Evolutionary conservation across 2,797 vertebrate genomes (phyloP), one percentile per base, ranked within the genome.

Genomic region (Anguilla pacifica): DNA sequence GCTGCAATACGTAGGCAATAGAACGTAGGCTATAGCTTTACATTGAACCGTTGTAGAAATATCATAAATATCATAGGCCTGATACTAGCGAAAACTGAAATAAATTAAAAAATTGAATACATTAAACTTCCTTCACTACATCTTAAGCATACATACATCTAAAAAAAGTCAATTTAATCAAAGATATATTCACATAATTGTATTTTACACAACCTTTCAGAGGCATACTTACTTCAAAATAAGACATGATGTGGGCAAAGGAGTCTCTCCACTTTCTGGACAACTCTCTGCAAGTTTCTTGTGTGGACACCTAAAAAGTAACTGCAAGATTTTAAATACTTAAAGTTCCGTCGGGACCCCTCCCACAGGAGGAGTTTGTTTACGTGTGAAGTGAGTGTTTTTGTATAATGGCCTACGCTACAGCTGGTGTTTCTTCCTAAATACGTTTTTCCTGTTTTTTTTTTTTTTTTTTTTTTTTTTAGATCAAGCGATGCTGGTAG

Each of bases 181-280:
- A 13, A 59, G 25, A 70, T 22, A 43, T 79, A 25, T 43, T 79
- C 6, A 43, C 74, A 46, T 13, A 22, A 7, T 46, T 79, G 2
- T 13, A 13, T 79, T 28, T 72, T 72, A 31, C 28, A 31, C 28
- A 35, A 82, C 19, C 2, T n/a, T 51, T n/a, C 46, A 82, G n/a
- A 49, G 25, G 43, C 55, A 85, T 55, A 89, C 92, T 91, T 90
- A 91, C 92, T 28, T 91, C 87, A 22, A 43, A 88, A 86, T 43
- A 89, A 6, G 86, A 85, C 92, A 92, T 92, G 55, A 43, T 74
- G 85, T 59, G 85, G 17, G 22, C 39, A 85, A 51, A 85, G 70
- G 31, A 28, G 43, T 84, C 35, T 72, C 61, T 88, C 87, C 61
- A 49, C 79, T 49, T 22, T 64, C 11, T 13, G 13, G 17, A 85